Conservation (phyloP, 2,888 invertebrate species). For the Hyposoter dolosus region DNA sequence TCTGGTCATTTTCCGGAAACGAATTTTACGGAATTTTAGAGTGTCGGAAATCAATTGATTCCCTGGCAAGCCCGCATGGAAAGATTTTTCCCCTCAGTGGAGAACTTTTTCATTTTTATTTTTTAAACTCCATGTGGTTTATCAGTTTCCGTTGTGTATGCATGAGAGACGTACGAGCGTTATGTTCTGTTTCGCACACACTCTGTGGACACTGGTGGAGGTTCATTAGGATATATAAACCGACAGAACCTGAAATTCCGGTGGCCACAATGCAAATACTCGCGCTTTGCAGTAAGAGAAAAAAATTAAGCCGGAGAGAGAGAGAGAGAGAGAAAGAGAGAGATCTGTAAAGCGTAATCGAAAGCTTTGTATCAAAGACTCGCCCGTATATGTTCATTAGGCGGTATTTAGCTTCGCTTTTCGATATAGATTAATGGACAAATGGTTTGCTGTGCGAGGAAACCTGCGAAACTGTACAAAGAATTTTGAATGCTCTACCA, state of each 20-base stretch:
- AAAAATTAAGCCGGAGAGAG: neutral
- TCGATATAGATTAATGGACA: constrained; percentile 23
- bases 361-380: constrained; percentile 80
- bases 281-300: constrained; percentile 41
- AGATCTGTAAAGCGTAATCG: constrained; percentile 74
- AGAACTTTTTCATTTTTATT: constrained; percentile 1
- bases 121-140: constrained; percentile 23
- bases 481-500: constrained; percentile 52
- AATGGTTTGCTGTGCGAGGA: neutral
- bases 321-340: constrained; percentile 30
- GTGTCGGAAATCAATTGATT: constrained; percentile 9
- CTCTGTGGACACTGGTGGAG: constrained; percentile 67
- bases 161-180: constrained; percentile 8
- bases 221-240: constrained; percentile 75
- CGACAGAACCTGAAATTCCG: constrained; percentile 76
- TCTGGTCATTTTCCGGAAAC: no score
- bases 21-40: neutral
- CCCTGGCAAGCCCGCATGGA: constrained; percentile 27
- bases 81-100: neutral
- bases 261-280: constrained; percentile 79
- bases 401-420: constrained; percentile 76
- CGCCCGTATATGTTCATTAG: constrained; percentile 81
- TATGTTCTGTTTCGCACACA: constrained; percentile 10
- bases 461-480: constrained; percentile 20
- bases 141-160: constrained; percentile 33